Evolutionary conservation across 2,113 vertebrate genomes (phyloP).

Genomic region (Amphiprion percula): DNA sequence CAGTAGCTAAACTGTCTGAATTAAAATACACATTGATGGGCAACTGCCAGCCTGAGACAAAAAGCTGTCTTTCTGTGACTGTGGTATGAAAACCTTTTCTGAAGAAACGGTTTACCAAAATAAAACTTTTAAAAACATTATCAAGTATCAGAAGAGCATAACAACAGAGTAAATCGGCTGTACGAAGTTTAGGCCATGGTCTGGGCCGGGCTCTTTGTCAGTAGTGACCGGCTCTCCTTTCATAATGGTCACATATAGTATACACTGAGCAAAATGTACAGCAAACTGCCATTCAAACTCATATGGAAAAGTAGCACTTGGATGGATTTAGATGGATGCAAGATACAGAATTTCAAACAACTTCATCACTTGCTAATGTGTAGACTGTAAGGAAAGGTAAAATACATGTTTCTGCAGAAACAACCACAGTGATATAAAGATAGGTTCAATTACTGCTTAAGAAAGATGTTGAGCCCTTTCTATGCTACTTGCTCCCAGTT

Average conservation of each 20-base stretch:
- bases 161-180: neutral
- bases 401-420: slow-evolving; percentile 32
- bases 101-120: no score
- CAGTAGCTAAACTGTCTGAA: no score
- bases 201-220: slow-evolving; percentile 35
- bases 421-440: slow-evolving; percentile 15
- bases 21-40: no score
- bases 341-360: slow-evolving; percentile 13
- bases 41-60: no score
- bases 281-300: slow-evolving; percentile 29
- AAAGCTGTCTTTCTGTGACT: no score
- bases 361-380: slow-evolving; percentile 2
- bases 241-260: neutral
- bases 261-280: slow-evolving; percentile 17
- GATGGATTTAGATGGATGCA: neutral
- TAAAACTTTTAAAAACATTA: neutral
- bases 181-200: neutral
- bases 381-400: slow-evolving; percentile 17
- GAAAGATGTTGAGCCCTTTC: slow-evolving; percentile 52
- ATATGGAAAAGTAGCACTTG: slow-evolving; percentile 31
- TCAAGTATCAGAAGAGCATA: neutral
- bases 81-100: no score
- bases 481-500: neutral
- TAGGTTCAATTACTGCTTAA: neutral
- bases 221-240: neutral